Conservation (phyloP, 1,140 invertebrate genomes). For the Ladona fulva region DNA sequence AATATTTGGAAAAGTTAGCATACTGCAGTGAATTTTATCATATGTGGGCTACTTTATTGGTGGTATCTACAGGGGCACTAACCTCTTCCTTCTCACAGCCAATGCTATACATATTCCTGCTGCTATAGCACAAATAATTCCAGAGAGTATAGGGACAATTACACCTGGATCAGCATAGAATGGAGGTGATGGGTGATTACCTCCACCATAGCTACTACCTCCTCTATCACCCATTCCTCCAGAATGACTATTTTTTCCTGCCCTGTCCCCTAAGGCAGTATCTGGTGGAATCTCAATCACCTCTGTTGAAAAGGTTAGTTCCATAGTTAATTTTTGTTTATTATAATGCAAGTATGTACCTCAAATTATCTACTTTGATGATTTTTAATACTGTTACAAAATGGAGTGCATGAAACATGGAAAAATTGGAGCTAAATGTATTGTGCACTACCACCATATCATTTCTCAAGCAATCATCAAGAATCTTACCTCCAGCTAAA, state of each 20-base stretch:
- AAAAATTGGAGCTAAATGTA: no score
- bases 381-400: no score
- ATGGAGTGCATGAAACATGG: no score
- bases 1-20: no score
- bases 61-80: background rate
- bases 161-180: constrained; percentile 32
- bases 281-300: constrained; percentile 26
- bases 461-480: constrained; percentile 26
- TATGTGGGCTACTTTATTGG: no score
- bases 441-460: constrained; percentile 28
- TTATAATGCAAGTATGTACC: no score
- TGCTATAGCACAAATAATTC: constrained; percentile 33
- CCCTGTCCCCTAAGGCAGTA: constrained; percentile 22
- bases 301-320: constrained; percentile 20
- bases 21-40: no score
- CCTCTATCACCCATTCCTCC: background rate
- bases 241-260: background rate
- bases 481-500: constrained; percentile 55
- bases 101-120: constrained; percentile 35
- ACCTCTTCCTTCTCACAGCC: constrained; percentile 32
- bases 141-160: constrained; percentile 35
- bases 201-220: background rate
- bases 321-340: background rate
- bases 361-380: no score
- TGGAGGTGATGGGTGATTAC: background rate